A percentile compares a stretch with the other conserved stretches of the same genome.
Conservation (phyloP, 1,140 invertebrate genomes). For the Trichoplusia ni region DNA sequence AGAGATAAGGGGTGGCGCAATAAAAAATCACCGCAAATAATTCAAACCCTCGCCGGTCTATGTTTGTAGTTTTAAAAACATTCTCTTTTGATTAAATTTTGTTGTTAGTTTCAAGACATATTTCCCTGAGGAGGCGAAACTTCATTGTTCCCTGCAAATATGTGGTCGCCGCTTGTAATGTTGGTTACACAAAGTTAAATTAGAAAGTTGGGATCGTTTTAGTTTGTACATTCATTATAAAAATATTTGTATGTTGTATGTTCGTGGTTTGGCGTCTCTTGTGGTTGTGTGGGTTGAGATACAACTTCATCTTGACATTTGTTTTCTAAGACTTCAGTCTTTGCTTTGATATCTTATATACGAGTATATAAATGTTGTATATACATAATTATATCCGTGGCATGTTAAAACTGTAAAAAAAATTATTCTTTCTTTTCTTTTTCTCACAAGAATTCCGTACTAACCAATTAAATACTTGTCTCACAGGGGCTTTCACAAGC, state of each 20-base stretch:
- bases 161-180: constrained; percentile 30
- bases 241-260: constrained; percentile 5
- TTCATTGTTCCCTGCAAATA: constrained; percentile 30
- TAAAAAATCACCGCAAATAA: constrained; percentile 21
- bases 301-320: neutral
- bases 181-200: constrained; percentile 32
- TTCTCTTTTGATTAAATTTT: constrained; percentile 29
- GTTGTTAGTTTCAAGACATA: constrained; percentile 30
- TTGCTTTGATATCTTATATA: no score
- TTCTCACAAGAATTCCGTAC: no score
- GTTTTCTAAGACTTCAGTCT: no score
- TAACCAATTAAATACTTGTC: no score
- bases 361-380: no score
- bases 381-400: no score
- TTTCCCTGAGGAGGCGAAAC: constrained; percentile 25
- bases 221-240: constrained; percentile 28
- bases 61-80: constrained; percentile 26
- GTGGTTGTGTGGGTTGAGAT: no score
- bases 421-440: no score
- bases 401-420: no score
- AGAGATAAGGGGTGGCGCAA: neutral
- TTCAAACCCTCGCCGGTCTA: constrained; percentile 14
- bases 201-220: constrained; percentile 24
- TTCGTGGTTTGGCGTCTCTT: neutral
- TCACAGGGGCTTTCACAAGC: no score